Conservation (phyloP, 2,797 vertebrate species). For the Pseudomugil gertrudae region DNA sequence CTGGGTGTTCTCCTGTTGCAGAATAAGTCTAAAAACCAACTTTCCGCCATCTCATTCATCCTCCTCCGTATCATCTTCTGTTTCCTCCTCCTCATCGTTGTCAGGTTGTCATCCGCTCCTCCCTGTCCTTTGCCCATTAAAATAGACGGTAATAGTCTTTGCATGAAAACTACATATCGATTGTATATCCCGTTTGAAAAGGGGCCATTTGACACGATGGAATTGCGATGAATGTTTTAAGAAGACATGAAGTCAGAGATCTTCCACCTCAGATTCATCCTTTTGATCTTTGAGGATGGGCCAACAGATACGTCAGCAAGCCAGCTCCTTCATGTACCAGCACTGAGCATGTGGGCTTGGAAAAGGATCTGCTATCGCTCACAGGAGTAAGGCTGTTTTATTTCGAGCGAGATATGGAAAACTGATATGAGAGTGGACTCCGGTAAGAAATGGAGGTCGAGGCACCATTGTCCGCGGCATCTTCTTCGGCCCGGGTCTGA, state of each 20-base stretch:
- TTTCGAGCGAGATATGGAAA: conserved; percentile 17
- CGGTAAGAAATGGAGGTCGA: conserved; percentile 28
- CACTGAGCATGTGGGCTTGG: conserved; percentile 9
- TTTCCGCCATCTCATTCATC: conserved; percentile 17
- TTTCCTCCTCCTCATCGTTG: conserved; percentile 24
- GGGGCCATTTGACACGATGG: conserved; percentile 11
- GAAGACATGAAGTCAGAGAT: conserved; percentile 24
- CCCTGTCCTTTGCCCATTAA: conserved; percentile 15
- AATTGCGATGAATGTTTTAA: conserved; percentile 2
- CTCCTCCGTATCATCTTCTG: conserved; percentile 24
- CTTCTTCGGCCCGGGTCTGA: conserved; percentile 38
- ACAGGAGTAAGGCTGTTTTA: conserved; percentile 34
- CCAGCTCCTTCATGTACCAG: conserved; percentile 20
- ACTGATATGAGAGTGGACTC: conserved; percentile 6
- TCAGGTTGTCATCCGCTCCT: conserved; percentile 31
- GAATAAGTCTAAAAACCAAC: conserved; percentile 45
- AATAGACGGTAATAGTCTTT: conserved; percentile 4
- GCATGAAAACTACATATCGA: not conserved
- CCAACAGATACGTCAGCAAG: conserved; percentile 27
- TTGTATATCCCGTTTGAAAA: not conserved
- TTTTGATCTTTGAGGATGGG: conserved; percentile 43
- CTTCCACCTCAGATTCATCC: conserved; percentile 27
- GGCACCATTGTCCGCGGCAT: conserved; percentile 27
- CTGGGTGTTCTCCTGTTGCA: conserved; percentile 13
- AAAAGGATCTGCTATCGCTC: conserved; percentile 34